These are phyloP conservation scores for Sylvicola fuscatus DNA, from an alignment of 2,888 invertebrate genomes.

Conservation along the genomic window DNA sequence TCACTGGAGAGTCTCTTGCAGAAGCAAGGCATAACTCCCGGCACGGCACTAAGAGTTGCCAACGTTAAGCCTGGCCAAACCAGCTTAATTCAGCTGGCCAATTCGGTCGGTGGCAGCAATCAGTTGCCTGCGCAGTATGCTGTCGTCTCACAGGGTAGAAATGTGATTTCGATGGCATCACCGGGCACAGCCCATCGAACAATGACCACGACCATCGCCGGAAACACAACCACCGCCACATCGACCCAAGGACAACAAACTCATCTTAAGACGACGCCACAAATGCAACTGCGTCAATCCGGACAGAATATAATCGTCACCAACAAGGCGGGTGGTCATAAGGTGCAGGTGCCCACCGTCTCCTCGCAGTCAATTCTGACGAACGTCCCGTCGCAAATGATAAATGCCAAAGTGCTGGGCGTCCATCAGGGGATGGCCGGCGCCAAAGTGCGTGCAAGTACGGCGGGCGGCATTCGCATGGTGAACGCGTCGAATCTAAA, in stretches of 20 bases:
- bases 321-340: neutral
- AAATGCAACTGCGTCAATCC: slow-evolving; percentile 12
- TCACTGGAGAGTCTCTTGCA: slow-evolving; percentile 20
- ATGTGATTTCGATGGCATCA: slow-evolving; percentile 21
- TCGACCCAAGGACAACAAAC: slow-evolving; percentile 1
- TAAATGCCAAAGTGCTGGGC: slow-evolving; percentile 27
- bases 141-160: slow-evolving; percentile 28
- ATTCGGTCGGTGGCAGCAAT: slow-evolving; percentile 15
- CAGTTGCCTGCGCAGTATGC: slow-evolving; percentile 26
- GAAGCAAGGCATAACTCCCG: slow-evolving; percentile 13
- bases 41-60: slow-evolving; percentile 27
- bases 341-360: no score
- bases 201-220: slow-evolving; percentile 9
- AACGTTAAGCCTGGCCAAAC: slow-evolving; percentile 26
- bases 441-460: slow-evolving; percentile 1
- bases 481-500: slow-evolving; percentile 26
- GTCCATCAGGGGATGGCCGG: slow-evolving; percentile 8
- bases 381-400: slow-evolving; percentile 19
- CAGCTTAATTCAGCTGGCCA: slow-evolving; percentile 30
- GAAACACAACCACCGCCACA: slow-evolving; percentile 3
- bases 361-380: no score
- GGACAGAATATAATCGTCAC: neutral
- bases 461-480: slow-evolving; percentile 22
- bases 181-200: slow-evolving; percentile 15
- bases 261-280: no score